phyloP scores from a whole-genome alignment of 2,113 vertebrate species.

The Cricetomys ansorgei region DNA sequence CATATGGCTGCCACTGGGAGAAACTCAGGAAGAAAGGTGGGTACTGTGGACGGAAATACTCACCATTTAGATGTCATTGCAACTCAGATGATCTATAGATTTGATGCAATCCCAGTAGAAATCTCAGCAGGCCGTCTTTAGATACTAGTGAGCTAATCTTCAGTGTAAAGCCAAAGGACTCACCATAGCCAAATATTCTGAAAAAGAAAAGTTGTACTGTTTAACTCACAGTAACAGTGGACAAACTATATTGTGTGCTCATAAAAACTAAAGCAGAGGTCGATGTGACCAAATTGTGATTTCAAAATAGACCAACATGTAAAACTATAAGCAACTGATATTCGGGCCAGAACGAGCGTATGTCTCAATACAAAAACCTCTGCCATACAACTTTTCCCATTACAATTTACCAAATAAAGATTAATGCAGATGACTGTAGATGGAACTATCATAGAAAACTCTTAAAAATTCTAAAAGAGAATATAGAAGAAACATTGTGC shows the following conservation, averaged over 20 bases:
- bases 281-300: neutral
- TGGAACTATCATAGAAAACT: neutral
- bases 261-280: neutral
- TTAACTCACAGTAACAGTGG: neutral
- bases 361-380: neutral
- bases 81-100: neutral
- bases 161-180: neutral
- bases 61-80: neutral
- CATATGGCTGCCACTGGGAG: neutral
- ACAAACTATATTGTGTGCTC: neutral
- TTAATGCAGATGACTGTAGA: neutral
- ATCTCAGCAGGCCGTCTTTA: too few relatives aligned
- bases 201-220: neutral
- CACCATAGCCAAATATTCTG: neutral
- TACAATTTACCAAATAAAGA: neutral
- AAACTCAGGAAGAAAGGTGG: neutral
- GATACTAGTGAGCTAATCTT: too few relatives aligned
- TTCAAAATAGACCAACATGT: neutral
- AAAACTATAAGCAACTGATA: neutral
- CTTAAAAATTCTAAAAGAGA: slow-evolving; percentile 5
- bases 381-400: neutral
- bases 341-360: neutral
- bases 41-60: neutral
- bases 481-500: neutral
- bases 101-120: neutral